phyloP scores from a whole-genome alignment of 2,797 vertebrate species.

The Saxicola maurus region DNA sequence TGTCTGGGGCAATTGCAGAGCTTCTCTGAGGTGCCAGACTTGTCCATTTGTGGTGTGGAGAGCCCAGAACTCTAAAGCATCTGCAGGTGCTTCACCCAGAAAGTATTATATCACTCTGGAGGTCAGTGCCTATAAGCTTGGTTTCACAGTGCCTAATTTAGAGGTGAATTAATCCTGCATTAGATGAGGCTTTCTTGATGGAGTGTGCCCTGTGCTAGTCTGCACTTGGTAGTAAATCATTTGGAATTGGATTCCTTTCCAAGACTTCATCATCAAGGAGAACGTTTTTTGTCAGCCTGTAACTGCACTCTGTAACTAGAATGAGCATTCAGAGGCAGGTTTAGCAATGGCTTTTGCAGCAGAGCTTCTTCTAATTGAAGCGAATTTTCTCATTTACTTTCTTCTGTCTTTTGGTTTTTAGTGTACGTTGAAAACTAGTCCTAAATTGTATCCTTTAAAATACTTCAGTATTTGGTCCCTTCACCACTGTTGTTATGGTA shows the following conservation, averaged over 20 bases:
- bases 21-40: neutral
- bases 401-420: neutral
- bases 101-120: neutral
- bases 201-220: neutral
- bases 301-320: neutral
- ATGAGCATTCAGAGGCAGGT: neutral
- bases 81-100: neutral
- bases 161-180: neutral
- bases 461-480: neutral
- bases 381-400: neutral
- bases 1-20: neutral
- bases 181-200: neutral
- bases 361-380: neutral
- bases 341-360: neutral
- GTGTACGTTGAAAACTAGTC: neutral
- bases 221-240: neutral
- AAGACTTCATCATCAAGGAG: neutral
- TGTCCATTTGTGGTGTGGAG: neutral
- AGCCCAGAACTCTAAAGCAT: neutral
- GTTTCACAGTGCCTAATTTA: neutral
- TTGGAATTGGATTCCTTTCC: slow-evolving; percentile 1
- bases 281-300: neutral
- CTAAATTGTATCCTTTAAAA: neutral
- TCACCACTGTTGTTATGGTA: neutral
- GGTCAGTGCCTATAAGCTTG: neutral